A percentile compares a stretch with the other conserved stretches of the same genome.
Conservation (phyloP, 2,113 vertebrate species). For the Elephas maximus region DNA sequence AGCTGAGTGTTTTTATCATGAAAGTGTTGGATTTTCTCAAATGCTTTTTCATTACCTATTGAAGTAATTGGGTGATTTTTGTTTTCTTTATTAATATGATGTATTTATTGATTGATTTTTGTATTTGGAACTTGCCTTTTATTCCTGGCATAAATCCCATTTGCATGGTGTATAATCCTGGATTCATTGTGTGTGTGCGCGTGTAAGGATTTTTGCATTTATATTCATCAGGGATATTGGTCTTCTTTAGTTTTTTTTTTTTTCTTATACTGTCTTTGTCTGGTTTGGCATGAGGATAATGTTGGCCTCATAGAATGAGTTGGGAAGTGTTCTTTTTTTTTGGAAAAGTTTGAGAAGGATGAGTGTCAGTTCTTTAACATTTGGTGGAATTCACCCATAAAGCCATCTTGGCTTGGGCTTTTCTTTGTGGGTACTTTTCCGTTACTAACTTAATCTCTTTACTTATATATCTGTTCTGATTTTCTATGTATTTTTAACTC, state of each 20-base stretch:
- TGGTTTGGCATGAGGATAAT: neutral
- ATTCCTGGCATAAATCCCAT: neutral
- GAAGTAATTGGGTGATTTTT: neutral
- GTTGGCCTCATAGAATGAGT: neutral
- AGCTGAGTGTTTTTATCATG: neutral
- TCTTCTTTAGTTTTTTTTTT: slow-evolving; percentile 40
- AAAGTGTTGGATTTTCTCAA: neutral
- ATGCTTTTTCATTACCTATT: neutral
- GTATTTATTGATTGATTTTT: neutral
- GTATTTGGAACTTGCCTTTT: neutral
- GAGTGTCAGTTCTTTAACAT: neutral
- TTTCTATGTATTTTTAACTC: neutral
- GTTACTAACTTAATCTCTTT: neutral
- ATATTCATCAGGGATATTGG: neutral
- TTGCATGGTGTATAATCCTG: neutral
- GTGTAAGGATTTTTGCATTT: neutral
- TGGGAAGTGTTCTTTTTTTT: neutral
- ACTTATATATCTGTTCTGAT: neutral
- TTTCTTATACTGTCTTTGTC: neutral
- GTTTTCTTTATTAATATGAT: neutral
- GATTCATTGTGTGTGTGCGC: neutral
- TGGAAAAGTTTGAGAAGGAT: neutral
- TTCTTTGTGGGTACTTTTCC: neutral
- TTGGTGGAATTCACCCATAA: slow-evolving; percentile 5
- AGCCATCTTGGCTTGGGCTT: neutral